Conservation (phyloP, 2,888 invertebrate genomes). For the Junonia oenone region DNA sequence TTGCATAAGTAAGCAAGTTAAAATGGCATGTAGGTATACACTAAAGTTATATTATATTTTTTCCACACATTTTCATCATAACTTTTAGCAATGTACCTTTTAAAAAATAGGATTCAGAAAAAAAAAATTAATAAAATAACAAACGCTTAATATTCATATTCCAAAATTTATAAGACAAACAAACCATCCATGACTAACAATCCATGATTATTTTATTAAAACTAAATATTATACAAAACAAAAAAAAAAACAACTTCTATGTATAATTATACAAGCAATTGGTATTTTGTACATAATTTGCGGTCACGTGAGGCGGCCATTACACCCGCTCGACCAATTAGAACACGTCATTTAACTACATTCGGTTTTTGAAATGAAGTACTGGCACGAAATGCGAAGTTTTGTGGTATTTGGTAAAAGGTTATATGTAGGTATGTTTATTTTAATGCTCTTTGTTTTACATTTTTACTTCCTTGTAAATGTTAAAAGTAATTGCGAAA, state of each 20-base stretch:
- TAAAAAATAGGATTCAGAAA: too few relatives aligned
- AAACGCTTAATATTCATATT: too few relatives aligned
- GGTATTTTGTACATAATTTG: constrained; percentile 51
- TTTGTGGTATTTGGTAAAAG: constrained; percentile 1
- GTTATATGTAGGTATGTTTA: not conserved
- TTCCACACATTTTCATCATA: too few relatives aligned
- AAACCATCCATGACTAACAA: too few relatives aligned
- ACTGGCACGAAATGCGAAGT: constrained; percentile 24
- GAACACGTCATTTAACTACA: constrained; percentile 61
- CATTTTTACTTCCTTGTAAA: not conserved
- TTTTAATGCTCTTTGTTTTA: not conserved
- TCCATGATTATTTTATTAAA: not conserved
- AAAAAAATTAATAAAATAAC: too few relatives aligned
- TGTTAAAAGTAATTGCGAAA: too few relatives aligned
- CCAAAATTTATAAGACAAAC: too few relatives aligned
- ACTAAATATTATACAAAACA: not conserved
- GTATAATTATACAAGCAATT: not conserved
- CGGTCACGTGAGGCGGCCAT: constrained; percentile 76
- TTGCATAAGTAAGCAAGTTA: too few relatives aligned
- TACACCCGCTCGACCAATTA: constrained; percentile 63
- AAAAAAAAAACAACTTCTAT: not conserved
- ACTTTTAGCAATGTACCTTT: too few relatives aligned
- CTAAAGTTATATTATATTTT: too few relatives aligned
- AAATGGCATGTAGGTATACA: too few relatives aligned
- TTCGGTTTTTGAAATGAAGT: constrained; percentile 55